These are phyloP conservation scores for Porites rus DNA, from an alignment of 92 coral and sea anemone species.

Conservation along the genomic window DNA sequence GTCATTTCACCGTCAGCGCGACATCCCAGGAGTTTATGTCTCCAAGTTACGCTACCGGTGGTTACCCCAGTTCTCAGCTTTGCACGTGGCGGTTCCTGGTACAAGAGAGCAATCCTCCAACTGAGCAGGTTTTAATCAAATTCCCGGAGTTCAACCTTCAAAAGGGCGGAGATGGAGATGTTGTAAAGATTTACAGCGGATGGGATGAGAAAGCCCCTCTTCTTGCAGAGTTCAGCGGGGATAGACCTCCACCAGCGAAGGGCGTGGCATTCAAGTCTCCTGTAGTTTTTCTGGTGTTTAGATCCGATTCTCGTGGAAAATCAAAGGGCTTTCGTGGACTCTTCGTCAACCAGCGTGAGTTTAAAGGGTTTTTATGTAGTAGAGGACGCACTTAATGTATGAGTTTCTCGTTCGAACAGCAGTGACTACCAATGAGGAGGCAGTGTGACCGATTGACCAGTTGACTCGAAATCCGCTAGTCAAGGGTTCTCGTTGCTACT, in stretches of 20 bases:
- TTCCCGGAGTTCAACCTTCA: conserved; percentile 35
- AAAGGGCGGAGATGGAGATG: conserved; percentile 26
- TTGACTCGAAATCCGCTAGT: no score
- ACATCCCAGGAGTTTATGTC: conserved; percentile 27
- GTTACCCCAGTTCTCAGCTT: conserved; percentile 49
- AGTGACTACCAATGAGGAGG: no score
- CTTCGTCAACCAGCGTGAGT: conserved; percentile 22
- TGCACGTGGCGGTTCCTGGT: conserved; percentile 63
- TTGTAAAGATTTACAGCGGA: conserved; percentile 23
- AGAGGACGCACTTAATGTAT: no score
- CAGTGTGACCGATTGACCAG: no score
- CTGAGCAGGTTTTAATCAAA: conserved; percentile 25
- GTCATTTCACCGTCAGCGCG: conserved; percentile 39
- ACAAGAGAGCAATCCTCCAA: background rate
- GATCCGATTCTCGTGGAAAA: conserved; percentile 15
- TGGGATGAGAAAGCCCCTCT: conserved; percentile 25
- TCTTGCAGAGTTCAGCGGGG: conserved; percentile 29
- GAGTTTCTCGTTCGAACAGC: no score
- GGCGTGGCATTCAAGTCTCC: conserved; percentile 13
- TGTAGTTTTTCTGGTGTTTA: conserved; percentile 26
- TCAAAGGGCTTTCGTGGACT: conserved; percentile 35
- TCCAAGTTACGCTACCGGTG: conserved; percentile 2
- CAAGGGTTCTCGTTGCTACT: no score
- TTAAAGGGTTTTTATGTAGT: no score
- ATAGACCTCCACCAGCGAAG: conserved; percentile 17